These are phyloP conservation scores for Gymnoscelis rufifasciata DNA, from an alignment of 2,888 invertebrate genomes.

Conservation along the genomic window DNA sequence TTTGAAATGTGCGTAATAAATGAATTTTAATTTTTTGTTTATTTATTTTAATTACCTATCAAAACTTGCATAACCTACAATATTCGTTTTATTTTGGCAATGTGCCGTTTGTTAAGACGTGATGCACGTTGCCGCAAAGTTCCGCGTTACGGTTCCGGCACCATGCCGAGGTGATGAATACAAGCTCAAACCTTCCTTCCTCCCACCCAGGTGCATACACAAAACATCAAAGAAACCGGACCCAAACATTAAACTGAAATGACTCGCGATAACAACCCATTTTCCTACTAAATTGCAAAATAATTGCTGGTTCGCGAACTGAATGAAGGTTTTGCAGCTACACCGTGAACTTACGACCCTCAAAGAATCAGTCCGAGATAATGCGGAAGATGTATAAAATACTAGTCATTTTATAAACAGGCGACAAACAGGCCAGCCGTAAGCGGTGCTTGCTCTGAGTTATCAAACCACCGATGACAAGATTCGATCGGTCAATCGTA, in stretches of 20 bases:
- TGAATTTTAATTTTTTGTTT: too few species aligned
- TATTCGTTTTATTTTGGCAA: too few species aligned
- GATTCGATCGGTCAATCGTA: conserved; percentile 14
- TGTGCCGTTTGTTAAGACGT: too few species aligned
- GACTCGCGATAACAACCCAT: conserved; percentile 10
- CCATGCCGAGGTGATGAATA: too few species aligned
- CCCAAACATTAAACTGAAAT: conserved; percentile 2
- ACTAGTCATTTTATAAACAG: conserved; percentile 10
- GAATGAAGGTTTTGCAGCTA: conserved; percentile 39
- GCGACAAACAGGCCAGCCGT: conserved; percentile 12
- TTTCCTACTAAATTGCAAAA: conserved; percentile 10
- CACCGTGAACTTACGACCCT: conserved; percentile 49
- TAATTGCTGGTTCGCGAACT: conserved; percentile 33
- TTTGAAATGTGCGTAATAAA: too few species aligned
- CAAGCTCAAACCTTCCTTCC: too few species aligned
- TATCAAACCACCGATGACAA: conserved; percentile 14
- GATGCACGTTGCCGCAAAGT: too few species aligned
- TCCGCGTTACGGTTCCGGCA: too few species aligned
- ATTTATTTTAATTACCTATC: too few species aligned
- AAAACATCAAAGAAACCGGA: too few species aligned
- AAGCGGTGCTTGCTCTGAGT: neutral
- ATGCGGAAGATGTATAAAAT: conserved; percentile 32
- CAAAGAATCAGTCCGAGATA: conserved; percentile 37
- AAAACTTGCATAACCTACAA: too few species aligned
- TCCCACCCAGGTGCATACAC: too few species aligned